phyloP scores from a whole-genome alignment of 2,888 invertebrate species.

The Meteorus cinctellus region DNA sequence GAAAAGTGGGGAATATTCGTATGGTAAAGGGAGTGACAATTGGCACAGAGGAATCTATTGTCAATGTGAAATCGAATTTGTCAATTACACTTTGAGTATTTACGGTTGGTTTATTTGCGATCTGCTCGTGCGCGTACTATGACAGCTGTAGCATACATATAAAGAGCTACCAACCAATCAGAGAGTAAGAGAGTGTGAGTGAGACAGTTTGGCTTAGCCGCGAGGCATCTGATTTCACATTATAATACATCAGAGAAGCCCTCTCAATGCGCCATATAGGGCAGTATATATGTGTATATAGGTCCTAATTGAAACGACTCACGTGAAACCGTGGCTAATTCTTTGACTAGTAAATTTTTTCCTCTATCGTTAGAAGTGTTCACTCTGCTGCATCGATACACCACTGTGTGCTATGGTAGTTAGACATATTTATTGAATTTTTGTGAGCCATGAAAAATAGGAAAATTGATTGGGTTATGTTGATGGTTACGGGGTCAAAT shows the following conservation, averaged over 20 bases:
- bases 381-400: not conserved
- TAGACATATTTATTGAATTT: not conserved
- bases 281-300: constrained; percentile 18
- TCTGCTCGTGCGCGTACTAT: constrained; percentile 46
- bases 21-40: constrained; percentile 44
- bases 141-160: constrained; percentile 52
- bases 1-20: constrained; percentile 60
- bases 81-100: constrained; percentile 71
- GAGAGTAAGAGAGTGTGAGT: not conserved
- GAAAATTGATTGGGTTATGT: constrained; percentile 21
- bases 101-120: constrained; percentile 69
- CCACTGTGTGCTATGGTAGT: not conserved
- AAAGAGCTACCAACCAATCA: constrained; percentile 17
- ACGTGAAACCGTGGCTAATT: constrained; percentile 65
- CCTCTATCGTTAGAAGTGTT: constrained; percentile 3
- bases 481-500: not conserved
- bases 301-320: constrained; percentile 64
- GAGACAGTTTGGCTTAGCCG: constrained; percentile 48
- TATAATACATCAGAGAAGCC: constrained; percentile 59
- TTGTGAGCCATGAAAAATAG: constrained; percentile 28
- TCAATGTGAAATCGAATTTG: constrained; percentile 69
- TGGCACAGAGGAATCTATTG: constrained; percentile 40
- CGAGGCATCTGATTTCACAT: constrained; percentile 65
- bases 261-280: not conserved
- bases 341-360: constrained; percentile 11